These are phyloP conservation scores for Gymnogyps californianus DNA, from an alignment of 2,113 vertebrate species.

Conservation along the genomic window DNA sequence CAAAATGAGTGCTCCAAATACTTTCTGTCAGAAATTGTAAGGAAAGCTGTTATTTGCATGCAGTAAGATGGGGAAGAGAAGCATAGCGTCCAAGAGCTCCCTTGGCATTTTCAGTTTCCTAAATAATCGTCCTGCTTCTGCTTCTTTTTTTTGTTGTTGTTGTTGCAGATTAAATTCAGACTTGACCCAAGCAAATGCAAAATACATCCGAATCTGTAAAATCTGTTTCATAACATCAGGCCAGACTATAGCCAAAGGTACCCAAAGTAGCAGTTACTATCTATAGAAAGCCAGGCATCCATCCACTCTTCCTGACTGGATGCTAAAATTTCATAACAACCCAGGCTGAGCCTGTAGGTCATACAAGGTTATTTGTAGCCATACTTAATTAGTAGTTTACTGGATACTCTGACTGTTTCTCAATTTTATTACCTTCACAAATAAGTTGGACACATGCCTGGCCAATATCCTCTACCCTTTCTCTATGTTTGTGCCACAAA, in stretches of 20 bases:
- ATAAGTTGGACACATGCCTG: background rate
- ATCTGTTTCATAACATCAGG: background rate
- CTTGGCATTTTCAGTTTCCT: conserved; percentile 12
- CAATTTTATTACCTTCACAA: background rate
- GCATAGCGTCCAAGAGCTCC: background rate
- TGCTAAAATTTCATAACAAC: background rate
- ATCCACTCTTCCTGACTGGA: background rate
- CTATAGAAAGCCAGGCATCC: background rate
- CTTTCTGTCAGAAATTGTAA: conserved; percentile 25
- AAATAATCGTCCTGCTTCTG: background rate
- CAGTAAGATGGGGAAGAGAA: conserved; percentile 26
- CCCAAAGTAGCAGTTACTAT: background rate
- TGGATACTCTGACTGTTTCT: background rate
- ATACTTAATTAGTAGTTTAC: background rate
- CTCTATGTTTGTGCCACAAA: background rate
- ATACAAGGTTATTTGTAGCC: background rate
- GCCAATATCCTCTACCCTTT: background rate
- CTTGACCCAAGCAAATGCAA: background rate
- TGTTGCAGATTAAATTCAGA: background rate
- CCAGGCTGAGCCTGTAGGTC: background rate
- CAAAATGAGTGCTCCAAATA: conserved; percentile 7
- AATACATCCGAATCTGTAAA: background rate
- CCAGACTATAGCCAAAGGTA: background rate
- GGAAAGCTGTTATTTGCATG: conserved; percentile 59
- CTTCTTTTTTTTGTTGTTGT: background rate